A percentile compares a stretch with the other conserved stretches of the same genome.
Evolutionary conservation across 1,140 invertebrate species (phyloP).

Genomic region (Drosophila auraria): DNA sequence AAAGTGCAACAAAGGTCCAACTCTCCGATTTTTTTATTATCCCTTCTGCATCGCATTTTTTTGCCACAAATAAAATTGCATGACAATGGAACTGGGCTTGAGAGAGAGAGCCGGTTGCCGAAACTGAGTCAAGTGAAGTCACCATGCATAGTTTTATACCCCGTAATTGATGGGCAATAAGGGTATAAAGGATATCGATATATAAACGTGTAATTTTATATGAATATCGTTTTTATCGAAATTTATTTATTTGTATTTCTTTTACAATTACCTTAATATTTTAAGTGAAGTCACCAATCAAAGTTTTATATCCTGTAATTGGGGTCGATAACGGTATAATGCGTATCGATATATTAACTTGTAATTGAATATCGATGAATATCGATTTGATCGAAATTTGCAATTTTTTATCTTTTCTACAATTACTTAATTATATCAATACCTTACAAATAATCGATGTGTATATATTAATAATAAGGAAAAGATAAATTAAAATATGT

Average conservation of each 20-base stretch:
- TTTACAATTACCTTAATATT: too few species aligned
- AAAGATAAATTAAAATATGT: background rate
- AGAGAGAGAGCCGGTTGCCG: constrained; percentile 25
- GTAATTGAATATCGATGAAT: background rate
- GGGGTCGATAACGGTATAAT: background rate
- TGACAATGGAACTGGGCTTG: constrained; percentile 39
- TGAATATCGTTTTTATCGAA: background rate
- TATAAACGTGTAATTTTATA: background rate
- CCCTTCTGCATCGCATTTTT: background rate
- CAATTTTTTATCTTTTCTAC: background rate
- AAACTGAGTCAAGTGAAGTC: constrained; percentile 27
- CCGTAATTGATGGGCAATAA: background rate
- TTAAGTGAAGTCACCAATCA: background rate
- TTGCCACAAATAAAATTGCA: constrained; percentile 45
- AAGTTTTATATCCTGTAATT: constrained; percentile 8
- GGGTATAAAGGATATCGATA: background rate
- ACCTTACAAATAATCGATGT: background rate
- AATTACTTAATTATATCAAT: too few species aligned
- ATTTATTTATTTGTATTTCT: background rate
- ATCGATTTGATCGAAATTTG: background rate
- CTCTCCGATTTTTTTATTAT: constrained; percentile 12
- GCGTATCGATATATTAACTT: background rate
- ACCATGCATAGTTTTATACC: background rate
- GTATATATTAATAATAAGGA: background rate
- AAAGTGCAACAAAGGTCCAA: constrained; percentile 60